Evolutionary conservation across 1,140 invertebrate species (phyloP), one percentile per base, ranked within the genome.

Genomic region (Brachionus manjavacas): DNA sequence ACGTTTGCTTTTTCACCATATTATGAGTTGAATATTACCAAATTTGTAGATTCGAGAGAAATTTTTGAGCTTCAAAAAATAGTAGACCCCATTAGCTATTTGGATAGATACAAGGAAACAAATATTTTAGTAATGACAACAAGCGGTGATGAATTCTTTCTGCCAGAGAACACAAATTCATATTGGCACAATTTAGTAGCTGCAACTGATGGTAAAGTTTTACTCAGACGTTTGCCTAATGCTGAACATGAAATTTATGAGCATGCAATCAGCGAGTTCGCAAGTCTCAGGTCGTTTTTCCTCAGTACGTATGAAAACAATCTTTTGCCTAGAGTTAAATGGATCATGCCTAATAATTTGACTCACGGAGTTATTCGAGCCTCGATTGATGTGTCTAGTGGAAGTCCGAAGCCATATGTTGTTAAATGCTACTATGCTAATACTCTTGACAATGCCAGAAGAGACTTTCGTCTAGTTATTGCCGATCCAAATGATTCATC

Each of bases 91-190:
- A 84, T 87, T 4, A 85, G 87, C 25, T 89, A 88, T 84, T 87
- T 87, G 39, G 87, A 87, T 16, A 74, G 87, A 35, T 86, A 86
- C 25, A 85, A 81, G 28, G 86, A 64, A 7, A 88, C 87, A 46
- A 86, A 87, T 1, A 88, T 88, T 46, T 68, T 87, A 70, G 86
- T 88, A 2, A 85, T 88, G 35, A 86, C 85, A 25, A 87, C 88
- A 0, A 86, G 86, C 6, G 87, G 88, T 4, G 88, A 89, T 70
- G 88, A 89, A 83, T 89, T 89, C 84, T 89, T 88, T 79, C 79
- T 88, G 23, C 86, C 86, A n/a, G 88, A 89, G 35, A 87, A 88
- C 84, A 86, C 88, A 1, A 85, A 88, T 72, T 87, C 86, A 80
- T 88, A 86, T 84, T 88, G 86, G 85, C 78, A 85, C 76, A 60